Conservation (phyloP, 1,140 invertebrate genomes). For the Drosophila ananassae region DNA sequence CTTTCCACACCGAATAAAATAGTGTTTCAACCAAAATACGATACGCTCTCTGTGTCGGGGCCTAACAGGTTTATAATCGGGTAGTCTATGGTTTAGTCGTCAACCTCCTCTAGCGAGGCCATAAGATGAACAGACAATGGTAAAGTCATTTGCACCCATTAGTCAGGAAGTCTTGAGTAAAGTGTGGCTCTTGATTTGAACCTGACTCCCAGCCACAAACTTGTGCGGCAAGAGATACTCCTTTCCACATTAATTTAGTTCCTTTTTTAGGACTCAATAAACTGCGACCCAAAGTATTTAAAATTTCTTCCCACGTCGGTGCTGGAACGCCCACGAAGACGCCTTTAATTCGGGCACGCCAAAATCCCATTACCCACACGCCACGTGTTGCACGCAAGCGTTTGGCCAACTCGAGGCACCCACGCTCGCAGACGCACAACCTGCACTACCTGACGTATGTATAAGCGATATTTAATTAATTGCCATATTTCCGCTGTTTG, state of each 20-base stretch:
- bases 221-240: not conserved
- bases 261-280: constrained; percentile 1
- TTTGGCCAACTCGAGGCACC: constrained; percentile 10
- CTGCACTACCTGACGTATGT: constrained; percentile 32
- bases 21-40: not conserved
- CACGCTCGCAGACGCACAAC: constrained; percentile 5
- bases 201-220: no score
- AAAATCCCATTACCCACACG: constrained; percentile 8
- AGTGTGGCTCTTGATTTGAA: no score
- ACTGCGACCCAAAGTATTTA: not conserved
- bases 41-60: not conserved
- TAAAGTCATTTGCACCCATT: not conserved
- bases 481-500: constrained; percentile 34
- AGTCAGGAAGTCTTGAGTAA: not conserved
- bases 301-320: not conserved
- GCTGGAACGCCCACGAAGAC: not conserved
- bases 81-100: no score
- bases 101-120: no score
- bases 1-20: constrained; percentile 30
- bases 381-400: constrained; percentile 23
- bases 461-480: constrained; percentile 46
- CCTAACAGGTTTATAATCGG: no score
- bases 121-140: not conserved
- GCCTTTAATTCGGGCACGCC: constrained; percentile 10
- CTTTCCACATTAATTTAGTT: not conserved